Evolutionary conservation across 2,113 vertebrate genomes (phyloP), one percentile per base, ranked within the genome.

Genomic region (Suncus etruscus): DNA sequence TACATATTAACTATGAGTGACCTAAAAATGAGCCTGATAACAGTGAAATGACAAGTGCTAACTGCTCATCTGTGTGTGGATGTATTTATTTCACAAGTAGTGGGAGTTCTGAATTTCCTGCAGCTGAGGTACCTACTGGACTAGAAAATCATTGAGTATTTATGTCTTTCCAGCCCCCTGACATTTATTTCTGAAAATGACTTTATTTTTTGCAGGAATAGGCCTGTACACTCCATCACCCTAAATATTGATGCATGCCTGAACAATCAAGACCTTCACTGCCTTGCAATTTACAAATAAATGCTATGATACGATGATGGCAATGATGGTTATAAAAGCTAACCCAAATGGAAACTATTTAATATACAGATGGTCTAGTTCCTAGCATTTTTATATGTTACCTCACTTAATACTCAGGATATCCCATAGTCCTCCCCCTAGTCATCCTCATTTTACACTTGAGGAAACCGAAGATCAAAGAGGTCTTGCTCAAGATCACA

Each of bases 201-300:
- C 66, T 65, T 94, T 24, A 72, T 31, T 82, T 27, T 76, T 11
- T 29, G 6, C 50, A 39, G 87, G 48, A 87, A 74, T 68, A 12
- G 32, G 39, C 65, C n/a, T 32, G 22, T 54, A 70, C 18, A 69
- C 22, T 27, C 66, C 20, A 85, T 51, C 25, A 39, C 4, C 25
- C 81, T 47, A 5, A 31, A 18, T 54, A 48, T 14, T 5, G 24
- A 14, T 50, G 16, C 14, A 29, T 8, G 1, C 10, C 25, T 75
- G 50, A 5, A 27, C 2, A 54, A 31, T 54, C 39, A 83, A 39
- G 27, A 66, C 31, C 45, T 69, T 20, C 27, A 22, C 58, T 61
- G n/a, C 32, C 8, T 9, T 74, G 48, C 48, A 83, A 83, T 83
- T 91, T 73, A 84, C 27, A 68, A 63, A 61, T 0, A 72, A 18